Conservation (phyloP, 2,888 invertebrate species). For the Pegoplata infirma region DNA sequence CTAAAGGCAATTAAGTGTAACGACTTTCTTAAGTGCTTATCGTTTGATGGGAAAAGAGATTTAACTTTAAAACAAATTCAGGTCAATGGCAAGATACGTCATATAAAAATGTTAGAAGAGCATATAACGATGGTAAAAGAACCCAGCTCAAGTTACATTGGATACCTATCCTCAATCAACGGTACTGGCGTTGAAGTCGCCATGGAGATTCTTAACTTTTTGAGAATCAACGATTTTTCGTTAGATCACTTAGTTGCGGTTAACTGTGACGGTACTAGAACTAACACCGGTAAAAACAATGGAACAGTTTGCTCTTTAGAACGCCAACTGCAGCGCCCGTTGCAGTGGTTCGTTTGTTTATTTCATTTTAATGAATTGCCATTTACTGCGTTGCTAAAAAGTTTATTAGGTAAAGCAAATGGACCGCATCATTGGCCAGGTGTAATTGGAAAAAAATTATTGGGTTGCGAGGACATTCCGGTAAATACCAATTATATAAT, state of each 20-base stretch:
- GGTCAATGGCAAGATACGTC: neutral
- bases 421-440: neutral
- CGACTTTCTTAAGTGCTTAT: neutral
- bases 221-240: neutral
- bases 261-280: neutral
- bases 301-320: neutral
- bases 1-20: neutral
- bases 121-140: neutral
- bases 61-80: neutral
- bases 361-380: neutral
- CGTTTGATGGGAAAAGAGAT: neutral
- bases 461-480: neutral
- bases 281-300: neutral
- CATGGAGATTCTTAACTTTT: neutral
- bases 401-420: neutral
- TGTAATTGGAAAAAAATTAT: neutral
- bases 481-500: neutral
- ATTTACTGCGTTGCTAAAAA: neutral
- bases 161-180: neutral
- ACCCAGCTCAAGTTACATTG: neutral
- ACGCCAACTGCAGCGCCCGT: neutral
- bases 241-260: neutral
- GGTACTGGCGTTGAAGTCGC: neutral
- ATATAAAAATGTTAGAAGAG: neutral
- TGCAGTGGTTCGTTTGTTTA: neutral